phyloP scores from a whole-genome alignment of 2,888 invertebrate species.

The Drosophila fulvimacula region DNA sequence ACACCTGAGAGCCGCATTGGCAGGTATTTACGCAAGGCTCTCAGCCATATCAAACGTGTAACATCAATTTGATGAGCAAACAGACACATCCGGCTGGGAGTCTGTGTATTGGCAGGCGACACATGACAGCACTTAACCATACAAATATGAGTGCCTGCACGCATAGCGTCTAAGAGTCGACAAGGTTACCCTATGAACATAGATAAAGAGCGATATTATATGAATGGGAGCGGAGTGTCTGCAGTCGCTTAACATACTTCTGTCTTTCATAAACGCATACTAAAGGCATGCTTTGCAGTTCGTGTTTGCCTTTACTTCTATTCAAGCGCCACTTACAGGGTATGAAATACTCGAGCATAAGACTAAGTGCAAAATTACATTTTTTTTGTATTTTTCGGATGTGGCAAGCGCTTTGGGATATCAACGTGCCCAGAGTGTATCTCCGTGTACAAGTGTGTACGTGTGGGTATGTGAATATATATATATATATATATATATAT shows the following conservation, averaged over 20 bases:
- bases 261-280: background rate
- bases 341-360: background rate
- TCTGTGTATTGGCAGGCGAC: conserved; percentile 45
- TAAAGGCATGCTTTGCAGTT: background rate
- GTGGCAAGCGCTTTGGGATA: conserved; percentile 48
- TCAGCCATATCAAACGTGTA: conserved; percentile 34
- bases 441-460: conserved; percentile 14
- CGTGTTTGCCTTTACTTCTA: background rate
- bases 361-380: background rate
- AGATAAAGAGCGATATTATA: too few species aligned
- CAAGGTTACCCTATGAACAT: conserved; percentile 4
- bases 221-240: background rate
- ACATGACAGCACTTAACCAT: conserved; percentile 67
- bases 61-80: conserved; percentile 56
- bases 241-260: too few species aligned
- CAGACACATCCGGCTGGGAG: conserved; percentile 28
- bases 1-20: conserved; percentile 26
- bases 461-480: background rate
- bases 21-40: conserved; percentile 23
- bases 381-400: conserved; percentile 36
- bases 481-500: conserved; percentile 7
- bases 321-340: too few species aligned
- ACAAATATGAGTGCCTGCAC: conserved; percentile 24
- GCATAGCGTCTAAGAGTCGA: background rate
- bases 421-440: conserved; percentile 42